phyloP scores from a whole-genome alignment of 2,797 vertebrate genomes.

The Acanthopagrus latus region DNA sequence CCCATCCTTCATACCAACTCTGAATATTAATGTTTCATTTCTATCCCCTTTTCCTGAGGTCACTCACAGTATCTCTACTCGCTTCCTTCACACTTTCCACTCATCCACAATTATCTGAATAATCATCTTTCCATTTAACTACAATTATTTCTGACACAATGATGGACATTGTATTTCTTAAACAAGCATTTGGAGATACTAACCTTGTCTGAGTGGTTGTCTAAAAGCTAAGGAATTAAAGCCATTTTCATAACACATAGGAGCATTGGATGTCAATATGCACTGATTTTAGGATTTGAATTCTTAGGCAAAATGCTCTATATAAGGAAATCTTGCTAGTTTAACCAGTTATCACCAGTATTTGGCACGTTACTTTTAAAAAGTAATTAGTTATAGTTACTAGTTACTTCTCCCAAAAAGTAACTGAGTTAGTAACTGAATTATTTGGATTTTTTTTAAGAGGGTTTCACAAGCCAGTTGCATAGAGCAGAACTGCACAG shows the following conservation, averaged over 20 bases:
- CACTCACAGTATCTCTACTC: slow-evolving; percentile 21
- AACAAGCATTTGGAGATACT: not conserved
- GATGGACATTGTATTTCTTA: not conserved
- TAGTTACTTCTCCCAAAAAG: too few species aligned
- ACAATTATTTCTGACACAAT: slow-evolving; percentile 2
- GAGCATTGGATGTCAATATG: not conserved
- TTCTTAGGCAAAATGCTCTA: too few species aligned
- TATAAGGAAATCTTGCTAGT: too few species aligned
- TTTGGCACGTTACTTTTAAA: too few species aligned
- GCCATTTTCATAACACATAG: not conserved
- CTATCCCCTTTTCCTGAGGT: slow-evolving; percentile 29
- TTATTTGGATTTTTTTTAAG: too few species aligned
- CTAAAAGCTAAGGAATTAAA: not conserved
- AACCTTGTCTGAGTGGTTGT: not conserved
- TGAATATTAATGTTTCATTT: slow-evolving; percentile 67
- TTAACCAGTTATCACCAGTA: too few species aligned
- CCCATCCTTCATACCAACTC: slow-evolving; percentile 41
- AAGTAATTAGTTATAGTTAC: too few species aligned
- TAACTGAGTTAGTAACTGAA: too few species aligned
- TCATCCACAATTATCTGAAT: slow-evolving; percentile 3
- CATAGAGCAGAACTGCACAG: too few species aligned
- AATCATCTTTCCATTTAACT: slow-evolving; percentile 8
- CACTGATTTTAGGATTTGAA: not conserved
- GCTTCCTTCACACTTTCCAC: slow-evolving; percentile 13
- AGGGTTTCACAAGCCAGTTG: too few species aligned